phyloP scores from a whole-genome alignment of 2,888 invertebrate genomes.

The Anorthoa munda region DNA sequence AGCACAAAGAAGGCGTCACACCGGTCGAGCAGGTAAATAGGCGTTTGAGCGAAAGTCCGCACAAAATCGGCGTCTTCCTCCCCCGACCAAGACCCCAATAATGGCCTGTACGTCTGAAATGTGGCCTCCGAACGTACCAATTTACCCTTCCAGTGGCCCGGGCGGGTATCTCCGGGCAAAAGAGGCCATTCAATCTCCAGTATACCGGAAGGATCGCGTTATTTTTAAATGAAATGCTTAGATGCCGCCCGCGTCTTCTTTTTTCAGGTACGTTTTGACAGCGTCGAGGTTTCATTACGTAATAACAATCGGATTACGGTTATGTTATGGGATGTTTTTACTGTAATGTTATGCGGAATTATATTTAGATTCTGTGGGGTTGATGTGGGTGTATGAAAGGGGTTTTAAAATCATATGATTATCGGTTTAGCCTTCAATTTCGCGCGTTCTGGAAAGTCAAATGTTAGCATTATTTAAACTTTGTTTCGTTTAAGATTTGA shows the following conservation, averaged over 20 bases:
- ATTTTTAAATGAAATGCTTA: conserved; percentile 80
- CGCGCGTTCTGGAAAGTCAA: background rate
- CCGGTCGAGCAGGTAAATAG: conserved; percentile 65
- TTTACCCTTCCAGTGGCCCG: conserved; percentile 77
- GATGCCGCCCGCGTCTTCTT: conserved; percentile 64
- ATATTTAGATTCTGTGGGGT: conserved; percentile 25
- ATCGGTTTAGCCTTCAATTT: background rate
- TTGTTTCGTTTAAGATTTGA: background rate
- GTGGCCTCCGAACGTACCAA: conserved; percentile 79
- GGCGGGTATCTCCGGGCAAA: conserved; percentile 73
- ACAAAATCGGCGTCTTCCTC: conserved; percentile 73
- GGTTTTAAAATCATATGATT: conserved; percentile 6
- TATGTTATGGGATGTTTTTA: conserved; percentile 42
- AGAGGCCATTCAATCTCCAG: conserved; percentile 79
- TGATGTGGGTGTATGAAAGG: background rate
- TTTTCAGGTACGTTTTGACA: conserved; percentile 56
- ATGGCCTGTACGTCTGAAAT: conserved; percentile 79
- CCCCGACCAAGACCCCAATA: conserved; percentile 79
- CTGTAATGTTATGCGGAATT: conserved; percentile 26
- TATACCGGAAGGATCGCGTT: conserved; percentile 75
- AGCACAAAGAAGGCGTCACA: conserved; percentile 57
- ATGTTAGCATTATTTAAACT: background rate
- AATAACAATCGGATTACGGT: conserved; percentile 57
- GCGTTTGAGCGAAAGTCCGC: conserved; percentile 66
- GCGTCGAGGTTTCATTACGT: conserved; percentile 45